phyloP scores from a whole-genome alignment of 2,113 vertebrate species.

The Triplophysa siluroides region DNA sequence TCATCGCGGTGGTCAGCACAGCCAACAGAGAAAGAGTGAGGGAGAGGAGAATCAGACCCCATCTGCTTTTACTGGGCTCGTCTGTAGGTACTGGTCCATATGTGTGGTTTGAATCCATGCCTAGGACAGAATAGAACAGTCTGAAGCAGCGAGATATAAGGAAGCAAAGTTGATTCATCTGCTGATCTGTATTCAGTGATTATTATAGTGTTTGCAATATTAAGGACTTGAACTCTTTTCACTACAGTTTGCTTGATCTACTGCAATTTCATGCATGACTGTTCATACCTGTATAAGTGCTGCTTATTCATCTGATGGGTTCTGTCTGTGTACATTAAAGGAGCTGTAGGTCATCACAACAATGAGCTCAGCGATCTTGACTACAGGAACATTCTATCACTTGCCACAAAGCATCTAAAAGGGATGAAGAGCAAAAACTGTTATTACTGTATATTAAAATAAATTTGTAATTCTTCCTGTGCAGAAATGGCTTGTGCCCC shows the following conservation, averaged over 20 bases:
- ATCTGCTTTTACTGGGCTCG: constrained; percentile 65
- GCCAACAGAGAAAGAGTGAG: constrained; percentile 87
- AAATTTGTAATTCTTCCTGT: neutral
- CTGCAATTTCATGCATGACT: neutral
- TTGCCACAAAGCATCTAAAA: constrained; percentile 32
- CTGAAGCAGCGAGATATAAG: constrained; percentile 10
- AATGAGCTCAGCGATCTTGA: constrained; percentile 13
- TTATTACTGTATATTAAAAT: neutral
- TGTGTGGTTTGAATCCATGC: constrained; percentile 90
- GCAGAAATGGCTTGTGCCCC: neutral
- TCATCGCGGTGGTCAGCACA: constrained; percentile 90
- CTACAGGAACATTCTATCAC: neutral
- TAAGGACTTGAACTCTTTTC: neutral
- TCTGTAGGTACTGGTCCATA: constrained; percentile 76
- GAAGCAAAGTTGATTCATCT: constrained; percentile 6
- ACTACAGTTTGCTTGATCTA: neutral
- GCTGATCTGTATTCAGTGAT: neutral
- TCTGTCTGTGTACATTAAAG: constrained; percentile 2
- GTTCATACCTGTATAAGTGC: constrained; percentile 36
- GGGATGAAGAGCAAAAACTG: constrained; percentile 21
- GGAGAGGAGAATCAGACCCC: constrained; percentile 87
- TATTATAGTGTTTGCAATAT: neutral
- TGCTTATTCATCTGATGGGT: constrained; percentile 42
- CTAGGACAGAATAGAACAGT: constrained; percentile 51
- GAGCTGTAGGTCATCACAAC: constrained; percentile 8